Base-by-base conservation (phyloP, 92 coral and sea anemone genomes). In the Desmophyllum pertusum region DNA sequence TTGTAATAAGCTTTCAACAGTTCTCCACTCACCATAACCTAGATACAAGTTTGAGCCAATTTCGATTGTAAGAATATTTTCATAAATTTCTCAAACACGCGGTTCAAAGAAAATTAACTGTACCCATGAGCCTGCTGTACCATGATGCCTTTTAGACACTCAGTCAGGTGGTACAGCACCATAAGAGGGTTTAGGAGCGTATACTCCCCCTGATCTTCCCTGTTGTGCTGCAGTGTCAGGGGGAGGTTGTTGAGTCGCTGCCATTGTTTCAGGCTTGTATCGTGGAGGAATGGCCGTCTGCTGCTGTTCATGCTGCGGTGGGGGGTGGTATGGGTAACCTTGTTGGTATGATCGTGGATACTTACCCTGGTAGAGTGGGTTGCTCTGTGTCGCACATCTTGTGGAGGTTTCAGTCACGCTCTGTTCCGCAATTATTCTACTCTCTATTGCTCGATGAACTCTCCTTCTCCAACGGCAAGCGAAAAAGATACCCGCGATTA, bases 241-340 rank as follows among this genome's bases (percentile, higher is more conserved):
- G 62, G 83, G 83, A 42, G 75, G 75, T 17, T 40, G 43, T 30
- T 48, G 62, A 23, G 46, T 45, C 17, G 48, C 42, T 36, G 62
- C 21, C 50, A 23, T 6, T 62, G 84, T 36, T 31, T 18, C 64
- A 33, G 43, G 50, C n/a, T 30, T 48, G 65, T 80, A 66, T 8
- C 31, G 84, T 80, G 75, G 65, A 36, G 75, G 63, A 33, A 13
- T 21, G 57, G 10, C 15, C 14, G 70, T 40, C 57, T 77, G 71
- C 42, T 65, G 75, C 65, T 67, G 84, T 68, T 65, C 84, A 50
- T 46, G 46, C 46, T 66, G 63, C 15, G 76, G 84, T 0, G 75
- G 75, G 53, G 83, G 83, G 33, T 50, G 65, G 62, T 67, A 33
- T 21, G 75, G 75, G 64, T 35, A 33, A 10, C 74, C 29, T 66